Base-by-base conservation (phyloP, 2,888 invertebrate genomes). In the Erebia epiphron region DNA sequence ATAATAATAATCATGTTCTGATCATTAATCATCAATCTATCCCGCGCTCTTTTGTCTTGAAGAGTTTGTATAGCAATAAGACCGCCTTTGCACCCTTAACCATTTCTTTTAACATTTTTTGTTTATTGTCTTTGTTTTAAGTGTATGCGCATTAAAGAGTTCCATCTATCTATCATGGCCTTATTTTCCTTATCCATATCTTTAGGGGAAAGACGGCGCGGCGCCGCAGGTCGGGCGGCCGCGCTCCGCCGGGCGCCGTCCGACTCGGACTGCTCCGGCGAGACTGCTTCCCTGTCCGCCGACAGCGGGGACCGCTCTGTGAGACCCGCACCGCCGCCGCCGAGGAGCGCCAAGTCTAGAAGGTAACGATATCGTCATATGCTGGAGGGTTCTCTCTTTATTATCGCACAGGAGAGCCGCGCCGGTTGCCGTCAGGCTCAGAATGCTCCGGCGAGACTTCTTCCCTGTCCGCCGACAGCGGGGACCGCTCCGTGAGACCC, bases 381-480 rank as follows among this genome's bases (percentile, higher is more conserved):
- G 49, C 49, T 49, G 11, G 10, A 43, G 49, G 16, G 2, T 8
- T 52, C 11, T 16, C 50, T 50, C 1, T 50, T 10, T 11, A 9
- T 8, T 43, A 43, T 43, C 43, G 9, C 11, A 43, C 11, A 43
- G 43, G 43, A 43, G 11, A 43, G 43, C 7, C 43, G 9, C 0
- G 26, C 3, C 26, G 26, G 26, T 26, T 3, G 26, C 92, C 92
- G 0, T 94, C 94, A 0, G 94, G 93, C 81, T 93, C 93, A 0
- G 94, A 93, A 82, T 93, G 93, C 80, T 92, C 92, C 1, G 93
- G 88, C 0, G 94, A 93, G 82, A 94, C 94, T 0, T 93, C 92
- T 1, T 93, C 93, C 11, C 83, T 93, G 75, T 94, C 94, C 0
- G 92, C 92, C 0, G 94, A 94, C 79, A 93, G 92, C 79, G 93